These are phyloP conservation scores for Erpornis zantholeuca DNA, from an alignment of 2,113 vertebrate genomes.

Conservation along the genomic window DNA sequence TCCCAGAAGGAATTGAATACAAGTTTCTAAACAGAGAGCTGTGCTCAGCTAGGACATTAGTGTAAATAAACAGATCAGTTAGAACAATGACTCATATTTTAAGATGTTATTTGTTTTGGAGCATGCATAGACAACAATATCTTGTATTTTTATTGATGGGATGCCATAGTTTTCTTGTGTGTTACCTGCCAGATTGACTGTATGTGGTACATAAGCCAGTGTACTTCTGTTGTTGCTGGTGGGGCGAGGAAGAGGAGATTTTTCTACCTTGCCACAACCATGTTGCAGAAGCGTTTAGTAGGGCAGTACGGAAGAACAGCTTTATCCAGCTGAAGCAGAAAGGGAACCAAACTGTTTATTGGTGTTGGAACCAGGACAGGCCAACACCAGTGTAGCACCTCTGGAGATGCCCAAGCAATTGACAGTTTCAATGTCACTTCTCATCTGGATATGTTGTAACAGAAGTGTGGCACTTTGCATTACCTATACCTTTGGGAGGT, in stretches of 20 bases:
- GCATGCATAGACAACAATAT: neutral
- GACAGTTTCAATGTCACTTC: neutral
- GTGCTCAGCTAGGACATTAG: neutral
- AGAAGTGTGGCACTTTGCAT: neutral
- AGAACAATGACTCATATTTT: neutral
- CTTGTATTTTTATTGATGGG: neutral
- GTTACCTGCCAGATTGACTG: neutral
- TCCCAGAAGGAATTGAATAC: neutral
- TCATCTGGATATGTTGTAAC: neutral
- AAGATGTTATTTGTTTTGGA: slow-evolving; percentile 26
- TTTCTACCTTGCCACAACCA: neutral
- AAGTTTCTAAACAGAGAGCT: neutral
- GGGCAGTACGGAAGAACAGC: neutral
- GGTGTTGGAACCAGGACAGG: neutral
- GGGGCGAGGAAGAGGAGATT: neutral
- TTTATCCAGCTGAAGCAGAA: neutral
- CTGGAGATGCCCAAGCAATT: neutral
- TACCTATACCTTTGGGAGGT: neutral
- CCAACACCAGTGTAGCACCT: neutral
- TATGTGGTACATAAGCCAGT: neutral
- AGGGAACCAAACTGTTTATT: neutral
- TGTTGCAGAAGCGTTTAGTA: neutral
- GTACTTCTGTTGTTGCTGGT: neutral
- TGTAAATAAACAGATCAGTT: neutral
- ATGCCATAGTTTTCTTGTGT: neutral